These are phyloP conservation scores for Anthrax anthrax DNA, from an alignment of 2,888 invertebrate species.

Conservation along the genomic window DNA sequence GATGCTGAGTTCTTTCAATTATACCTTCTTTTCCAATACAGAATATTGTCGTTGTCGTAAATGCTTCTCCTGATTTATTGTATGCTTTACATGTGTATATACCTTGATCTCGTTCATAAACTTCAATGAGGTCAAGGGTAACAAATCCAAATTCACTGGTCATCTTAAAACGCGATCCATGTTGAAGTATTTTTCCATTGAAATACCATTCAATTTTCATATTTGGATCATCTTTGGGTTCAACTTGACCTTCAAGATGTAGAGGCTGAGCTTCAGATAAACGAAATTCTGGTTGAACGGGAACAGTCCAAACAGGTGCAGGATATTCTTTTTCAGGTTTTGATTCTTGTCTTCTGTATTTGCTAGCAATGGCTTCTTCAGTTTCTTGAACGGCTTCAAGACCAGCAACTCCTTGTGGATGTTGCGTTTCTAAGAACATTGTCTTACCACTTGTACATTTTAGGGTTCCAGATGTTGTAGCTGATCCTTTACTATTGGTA, in stretches of 20 bases:
- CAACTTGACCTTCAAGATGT: slow-evolving; percentile 87
- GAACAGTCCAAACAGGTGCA: slow-evolving; percentile 76
- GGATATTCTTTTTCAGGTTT: slow-evolving; percentile 64
- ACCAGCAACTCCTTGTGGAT: slow-evolving; percentile 86
- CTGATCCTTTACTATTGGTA: slow-evolving; percentile 74
- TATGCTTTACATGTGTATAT: slow-evolving; percentile 85
- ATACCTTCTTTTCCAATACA: slow-evolving; percentile 69
- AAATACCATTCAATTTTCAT: slow-evolving; percentile 89
- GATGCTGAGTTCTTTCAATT: slow-evolving; percentile 83
- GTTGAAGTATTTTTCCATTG: slow-evolving; percentile 74
- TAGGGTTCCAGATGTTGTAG: slow-evolving; percentile 78
- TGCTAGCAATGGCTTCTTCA: slow-evolving; percentile 63
- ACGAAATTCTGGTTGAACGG: slow-evolving; percentile 64
- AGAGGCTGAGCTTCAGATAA: slow-evolving; percentile 70
- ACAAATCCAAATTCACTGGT: slow-evolving; percentile 95
- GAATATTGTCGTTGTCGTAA: slow-evolving; percentile 78
- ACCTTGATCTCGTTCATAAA: slow-evolving; percentile 86
- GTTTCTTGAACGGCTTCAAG: slow-evolving; percentile 79
- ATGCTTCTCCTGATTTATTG: slow-evolving; percentile 80
- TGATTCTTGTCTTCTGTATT: slow-evolving; percentile 52
- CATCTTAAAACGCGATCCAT: slow-evolving; percentile 80
- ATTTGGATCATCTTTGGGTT: slow-evolving; percentile 85
- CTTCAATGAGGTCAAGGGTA: slow-evolving; percentile 80
- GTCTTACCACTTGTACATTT: slow-evolving; percentile 67
- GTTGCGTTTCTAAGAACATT: slow-evolving; percentile 80